Conservation (phyloP, 2,797 vertebrate species). For the Oophaga sylvatica region DNA sequence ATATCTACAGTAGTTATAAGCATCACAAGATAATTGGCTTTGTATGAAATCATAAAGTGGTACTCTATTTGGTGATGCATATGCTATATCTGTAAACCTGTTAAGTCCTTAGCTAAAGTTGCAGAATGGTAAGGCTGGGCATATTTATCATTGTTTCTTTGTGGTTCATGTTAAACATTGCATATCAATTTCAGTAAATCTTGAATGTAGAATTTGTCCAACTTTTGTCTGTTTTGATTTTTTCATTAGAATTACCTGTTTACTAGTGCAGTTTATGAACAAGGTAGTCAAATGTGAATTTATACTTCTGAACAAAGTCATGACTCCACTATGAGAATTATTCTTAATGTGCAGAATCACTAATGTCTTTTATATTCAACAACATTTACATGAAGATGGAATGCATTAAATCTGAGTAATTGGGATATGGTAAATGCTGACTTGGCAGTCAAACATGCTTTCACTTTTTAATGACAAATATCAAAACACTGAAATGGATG, state of each 20-base stretch:
- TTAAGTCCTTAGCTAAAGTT: too few species aligned
- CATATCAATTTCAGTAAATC: not conserved
- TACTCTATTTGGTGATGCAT: too few species aligned
- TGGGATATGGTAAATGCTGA: constrained; percentile 36
- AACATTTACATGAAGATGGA: constrained; percentile 55
- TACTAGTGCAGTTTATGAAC: not conserved
- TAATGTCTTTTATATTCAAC: constrained; percentile 42
- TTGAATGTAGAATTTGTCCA: not conserved
- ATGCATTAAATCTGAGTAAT: constrained; percentile 55
- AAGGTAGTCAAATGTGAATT: not conserved
- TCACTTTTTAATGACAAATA: constrained; percentile 43
- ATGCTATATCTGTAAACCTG: too few species aligned
- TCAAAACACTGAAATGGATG: constrained; percentile 23
- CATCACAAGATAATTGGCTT: too few species aligned
- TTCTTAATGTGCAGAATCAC: constrained; percentile 39
- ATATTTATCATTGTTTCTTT: not conserved
- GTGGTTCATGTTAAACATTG: not conserved
- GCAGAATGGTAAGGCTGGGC: too few species aligned
- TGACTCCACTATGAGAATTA: constrained; percentile 10
- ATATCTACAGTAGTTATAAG: too few species aligned
- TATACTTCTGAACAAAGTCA: not conserved
- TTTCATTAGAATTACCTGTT: not conserved
- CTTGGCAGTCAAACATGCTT: constrained; percentile 24
- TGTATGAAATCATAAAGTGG: too few species aligned
- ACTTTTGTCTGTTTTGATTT: not conserved